These are phyloP conservation scores for Denticeps clupeoides DNA, from an alignment of 2,797 vertebrate genomes.

Conservation along the genomic window DNA sequence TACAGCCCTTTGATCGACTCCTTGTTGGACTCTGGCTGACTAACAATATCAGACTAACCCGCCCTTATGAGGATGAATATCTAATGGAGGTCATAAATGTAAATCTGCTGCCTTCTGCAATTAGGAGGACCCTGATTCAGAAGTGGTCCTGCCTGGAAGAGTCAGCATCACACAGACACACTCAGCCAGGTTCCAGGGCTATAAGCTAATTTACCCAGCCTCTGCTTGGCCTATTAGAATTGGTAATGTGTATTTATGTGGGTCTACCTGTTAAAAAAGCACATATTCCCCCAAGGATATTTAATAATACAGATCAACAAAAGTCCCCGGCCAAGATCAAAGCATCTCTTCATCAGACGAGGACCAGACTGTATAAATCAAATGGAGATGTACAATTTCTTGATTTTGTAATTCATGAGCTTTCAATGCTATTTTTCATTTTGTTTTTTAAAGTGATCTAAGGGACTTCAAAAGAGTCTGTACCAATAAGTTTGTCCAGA, in stretches of 20 bases:
- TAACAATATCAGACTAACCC: slow-evolving; percentile 43
- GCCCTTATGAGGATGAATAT: slow-evolving; percentile 32
- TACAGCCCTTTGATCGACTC: slow-evolving; percentile 34
- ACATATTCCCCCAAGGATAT: slow-evolving; percentile 17
- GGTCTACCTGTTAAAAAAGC: slow-evolving; percentile 18
- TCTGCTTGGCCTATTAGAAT: slow-evolving; percentile 20
- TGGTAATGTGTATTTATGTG: slow-evolving; percentile 14
- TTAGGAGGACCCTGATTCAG: slow-evolving; percentile 19
- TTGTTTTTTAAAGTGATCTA: slow-evolving; percentile 8
- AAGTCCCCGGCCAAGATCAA: slow-evolving; percentile 15
- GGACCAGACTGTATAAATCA: slow-evolving; percentile 2
- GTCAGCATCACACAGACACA: slow-evolving; percentile 15
- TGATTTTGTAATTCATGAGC: slow-evolving; percentile 10
- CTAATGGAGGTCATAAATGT: slow-evolving; percentile 21
- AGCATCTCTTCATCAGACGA: slow-evolving; percentile 6
- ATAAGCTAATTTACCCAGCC: slow-evolving; percentile 19
- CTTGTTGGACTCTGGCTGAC: slow-evolving; percentile 29
- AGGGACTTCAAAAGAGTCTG: slow-evolving; percentile 14
- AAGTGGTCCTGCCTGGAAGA: slow-evolving; percentile 12
- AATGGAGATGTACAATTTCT: slow-evolving; percentile 2
- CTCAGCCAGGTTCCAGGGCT: slow-evolving; percentile 12
- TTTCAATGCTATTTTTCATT: not conserved
- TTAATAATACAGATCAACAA: slow-evolving; percentile 26
- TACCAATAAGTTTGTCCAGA: slow-evolving; percentile 4
- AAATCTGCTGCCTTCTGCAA: slow-evolving; percentile 27